phyloP scores from a whole-genome alignment of 2,888 invertebrate species.

The Mimachlamys varia region DNA sequence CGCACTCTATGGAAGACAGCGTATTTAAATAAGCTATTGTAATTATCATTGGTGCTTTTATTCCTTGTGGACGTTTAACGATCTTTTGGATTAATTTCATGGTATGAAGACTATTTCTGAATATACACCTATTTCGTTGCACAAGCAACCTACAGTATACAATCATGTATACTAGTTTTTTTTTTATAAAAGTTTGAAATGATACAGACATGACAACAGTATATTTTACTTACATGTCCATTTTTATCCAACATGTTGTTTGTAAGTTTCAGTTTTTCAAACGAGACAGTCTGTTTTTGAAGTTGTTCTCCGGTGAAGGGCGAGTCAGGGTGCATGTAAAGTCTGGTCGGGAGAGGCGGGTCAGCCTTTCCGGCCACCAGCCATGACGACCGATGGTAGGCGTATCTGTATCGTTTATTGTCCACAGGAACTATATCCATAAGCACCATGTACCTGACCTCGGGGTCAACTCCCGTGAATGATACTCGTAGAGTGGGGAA shows the following conservation, averaged over 20 bases:
- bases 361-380: slow-evolving; percentile 99
- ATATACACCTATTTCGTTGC: too few species aligned
- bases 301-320: slow-evolving; percentile 97
- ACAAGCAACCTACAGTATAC: too few species aligned
- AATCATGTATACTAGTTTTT: too few species aligned
- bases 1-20: background rate
- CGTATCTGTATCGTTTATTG: slow-evolving; percentile 95
- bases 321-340: slow-evolving; percentile 98
- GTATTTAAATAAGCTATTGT: background rate
- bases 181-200: too few species aligned
- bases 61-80: background rate
- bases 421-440: slow-evolving; percentile 98
- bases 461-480: slow-evolving; percentile 89
- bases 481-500: slow-evolving; percentile 98
- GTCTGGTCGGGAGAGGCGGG: slow-evolving; percentile 94
- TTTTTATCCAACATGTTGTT: slow-evolving; percentile 93
- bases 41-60: background rate
- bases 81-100: background rate
- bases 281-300: slow-evolving; percentile 97
- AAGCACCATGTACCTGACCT: slow-evolving; percentile 90
- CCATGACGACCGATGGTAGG: slow-evolving; percentile 99
- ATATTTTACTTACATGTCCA: slow-evolving; percentile 77
- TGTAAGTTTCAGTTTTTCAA: slow-evolving; percentile 98
- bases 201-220: background rate
- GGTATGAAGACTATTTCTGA: background rate